These are phyloP conservation scores for Phrynocephalus forsythii DNA, from an alignment of 2,797 vertebrate species.

Conservation along the genomic window DNA sequence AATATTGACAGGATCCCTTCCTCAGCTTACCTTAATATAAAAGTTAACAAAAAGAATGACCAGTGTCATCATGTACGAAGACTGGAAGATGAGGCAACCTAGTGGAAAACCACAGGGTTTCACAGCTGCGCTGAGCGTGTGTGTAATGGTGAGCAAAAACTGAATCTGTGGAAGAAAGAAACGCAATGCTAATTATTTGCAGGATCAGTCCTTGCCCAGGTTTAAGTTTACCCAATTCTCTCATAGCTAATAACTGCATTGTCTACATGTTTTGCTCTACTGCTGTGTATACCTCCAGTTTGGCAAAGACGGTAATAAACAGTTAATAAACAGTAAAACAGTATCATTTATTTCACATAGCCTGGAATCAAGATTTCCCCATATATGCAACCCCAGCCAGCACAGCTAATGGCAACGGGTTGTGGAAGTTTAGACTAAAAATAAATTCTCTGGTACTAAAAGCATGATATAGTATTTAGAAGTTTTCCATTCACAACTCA, in stretches of 20 bases:
- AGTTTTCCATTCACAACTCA: background rate
- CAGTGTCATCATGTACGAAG: conserved; percentile 87
- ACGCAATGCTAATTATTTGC: background rate
- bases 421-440: background rate
- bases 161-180: conserved; percentile 78
- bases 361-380: background rate
- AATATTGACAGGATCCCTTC: background rate
- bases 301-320: background rate
- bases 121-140: conserved; percentile 85
- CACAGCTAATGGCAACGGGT: background rate
- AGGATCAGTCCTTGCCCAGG: background rate
- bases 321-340: too few relatives aligned
- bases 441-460: background rate
- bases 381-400: background rate
- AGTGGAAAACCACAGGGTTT: conserved; percentile 87
- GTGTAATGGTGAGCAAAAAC: conserved; percentile 86
- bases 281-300: background rate
- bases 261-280: background rate
- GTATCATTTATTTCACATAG: background rate
- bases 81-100: conserved; percentile 88
- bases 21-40: conserved; percentile 83
- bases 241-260: background rate
- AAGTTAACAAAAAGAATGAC: conserved; percentile 88
- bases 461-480: background rate
- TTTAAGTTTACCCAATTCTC: background rate